Base-by-base conservation (phyloP, 2,888 invertebrate genomes). In the Pheosia gnoma region DNA sequence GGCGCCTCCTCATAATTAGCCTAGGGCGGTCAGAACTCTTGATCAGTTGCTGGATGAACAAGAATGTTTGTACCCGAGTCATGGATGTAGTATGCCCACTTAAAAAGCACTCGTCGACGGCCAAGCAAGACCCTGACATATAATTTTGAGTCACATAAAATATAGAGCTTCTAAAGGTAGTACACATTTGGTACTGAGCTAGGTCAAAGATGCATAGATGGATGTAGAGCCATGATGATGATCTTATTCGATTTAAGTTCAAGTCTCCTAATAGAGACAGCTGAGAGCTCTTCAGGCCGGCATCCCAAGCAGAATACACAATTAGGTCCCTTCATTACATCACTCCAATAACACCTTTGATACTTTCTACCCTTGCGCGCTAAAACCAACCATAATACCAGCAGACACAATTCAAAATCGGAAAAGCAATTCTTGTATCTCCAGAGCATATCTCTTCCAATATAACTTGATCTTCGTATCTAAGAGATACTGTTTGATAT, bases 311-410 rank as follows among this genome's bases (percentile, higher is more conserved):
- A 85, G 91, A 91, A 92, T 92, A 89, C 85, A 90, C 90, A 93
- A 93, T 93, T 93, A 93, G 89, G 86, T 81, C 87, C 90, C 91
- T 90, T 90, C 91, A 90, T 92, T 91, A 91, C 90, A 90, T 89
- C 90, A 90, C 89, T 91, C 86, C 85, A 91, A 90, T 90, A 91
- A 91, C 91, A 92, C 91, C 90, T 91, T 88, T 87, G 85, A 87
- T 81, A 85, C 75, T 77, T 67, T 49, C 60, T 63, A 67, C 58
- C 47, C 3, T 1, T 5, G 5, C 63, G 71, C 60, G 3, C 41
- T 0, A 80, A 66, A 72, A 61, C 56, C 45, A 61, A 76, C 81
- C 65, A 57, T 84, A 82, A 57, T 2, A 0, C 1, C 3, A 0
- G 3, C 0, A 0, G 0, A 1, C 71, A 80, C 68, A 75, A 70